phyloP scores from a whole-genome alignment of 2,888 invertebrate genomes.

The Amaurobius ferox region DNA sequence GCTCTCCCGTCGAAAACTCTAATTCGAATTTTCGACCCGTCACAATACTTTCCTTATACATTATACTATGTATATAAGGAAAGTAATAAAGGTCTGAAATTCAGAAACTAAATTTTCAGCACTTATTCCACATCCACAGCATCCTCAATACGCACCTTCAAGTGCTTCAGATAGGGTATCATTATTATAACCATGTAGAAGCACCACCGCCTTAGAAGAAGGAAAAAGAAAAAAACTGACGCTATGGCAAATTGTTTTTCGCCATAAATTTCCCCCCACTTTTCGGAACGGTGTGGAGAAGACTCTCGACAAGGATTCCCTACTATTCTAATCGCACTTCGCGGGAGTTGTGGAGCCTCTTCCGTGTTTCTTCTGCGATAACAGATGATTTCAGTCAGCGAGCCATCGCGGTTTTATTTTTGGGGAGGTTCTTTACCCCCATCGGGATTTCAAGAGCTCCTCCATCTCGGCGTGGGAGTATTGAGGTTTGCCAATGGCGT shows the following conservation, averaged over 20 bases:
- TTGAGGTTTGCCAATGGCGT: constrained; percentile 5
- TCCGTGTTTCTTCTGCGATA: constrained; percentile 8
- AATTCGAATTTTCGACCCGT: too few species aligned
- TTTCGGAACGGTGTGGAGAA: neutral
- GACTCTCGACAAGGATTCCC: neutral
- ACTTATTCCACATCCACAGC: too few species aligned
- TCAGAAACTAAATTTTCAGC: too few species aligned
- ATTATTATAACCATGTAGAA: neutral
- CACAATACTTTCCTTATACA: too few species aligned
- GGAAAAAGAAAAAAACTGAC: neutral
- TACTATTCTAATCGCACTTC: neutral
- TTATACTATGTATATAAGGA: too few species aligned
- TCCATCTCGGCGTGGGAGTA: constrained; percentile 2
- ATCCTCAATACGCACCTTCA: too few species aligned
- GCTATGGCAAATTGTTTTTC: neutral
- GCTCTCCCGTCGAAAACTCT: too few species aligned
- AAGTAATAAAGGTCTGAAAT: too few species aligned
- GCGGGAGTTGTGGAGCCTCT: constrained; percentile 5
- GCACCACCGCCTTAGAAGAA: neutral
- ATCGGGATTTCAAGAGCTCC: neutral
- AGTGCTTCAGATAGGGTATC: neutral
- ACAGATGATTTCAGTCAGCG: neutral
- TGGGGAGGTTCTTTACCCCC: neutral
- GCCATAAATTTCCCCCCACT: neutral
- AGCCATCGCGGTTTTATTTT: neutral